These are phyloP conservation scores for Incurvaria masculella DNA, from an alignment of 2,888 invertebrate genomes.

Conservation along the genomic window DNA sequence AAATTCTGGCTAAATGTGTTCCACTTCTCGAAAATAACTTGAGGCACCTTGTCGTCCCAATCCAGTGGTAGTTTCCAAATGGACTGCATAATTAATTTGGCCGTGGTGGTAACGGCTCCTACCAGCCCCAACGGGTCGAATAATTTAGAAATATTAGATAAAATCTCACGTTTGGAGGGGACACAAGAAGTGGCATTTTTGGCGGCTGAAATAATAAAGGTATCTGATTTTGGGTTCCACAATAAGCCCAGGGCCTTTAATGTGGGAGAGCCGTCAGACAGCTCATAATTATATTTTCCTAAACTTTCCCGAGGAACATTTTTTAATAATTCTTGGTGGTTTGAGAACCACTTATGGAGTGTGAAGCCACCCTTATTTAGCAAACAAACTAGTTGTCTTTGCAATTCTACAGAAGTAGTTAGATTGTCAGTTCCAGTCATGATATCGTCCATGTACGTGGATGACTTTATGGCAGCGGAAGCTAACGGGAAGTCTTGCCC, in stretches of 20 bases:
- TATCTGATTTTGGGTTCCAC: neutral
- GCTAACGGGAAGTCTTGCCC: conserved; percentile 12
- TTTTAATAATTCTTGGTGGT: neutral
- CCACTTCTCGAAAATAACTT: neutral
- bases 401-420: conserved; percentile 14
- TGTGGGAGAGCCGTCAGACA: neutral
- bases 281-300: neutral
- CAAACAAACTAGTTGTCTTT: conserved; percentile 15
- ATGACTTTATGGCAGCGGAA: conserved; percentile 12
- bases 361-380: conserved; percentile 21
- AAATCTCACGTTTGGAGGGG: neutral
- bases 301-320: neutral
- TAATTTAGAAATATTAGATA: neutral
- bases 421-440: conserved; percentile 17
- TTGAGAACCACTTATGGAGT: conserved; percentile 20
- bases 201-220: neutral
- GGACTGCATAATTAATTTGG: neutral
- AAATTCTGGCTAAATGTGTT: neutral
- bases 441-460: conserved; percentile 19
- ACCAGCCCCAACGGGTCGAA: neutral
- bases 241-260: neutral
- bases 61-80: neutral
- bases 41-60: neutral
- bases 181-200: neutral
- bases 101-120: neutral